Percentiles rank a stretch among this genome's conserved stretches.
These are phyloP conservation scores for Phortica okadai DNA, from an alignment of 2,888 invertebrate genomes.

Conservation along the genomic window DNA sequence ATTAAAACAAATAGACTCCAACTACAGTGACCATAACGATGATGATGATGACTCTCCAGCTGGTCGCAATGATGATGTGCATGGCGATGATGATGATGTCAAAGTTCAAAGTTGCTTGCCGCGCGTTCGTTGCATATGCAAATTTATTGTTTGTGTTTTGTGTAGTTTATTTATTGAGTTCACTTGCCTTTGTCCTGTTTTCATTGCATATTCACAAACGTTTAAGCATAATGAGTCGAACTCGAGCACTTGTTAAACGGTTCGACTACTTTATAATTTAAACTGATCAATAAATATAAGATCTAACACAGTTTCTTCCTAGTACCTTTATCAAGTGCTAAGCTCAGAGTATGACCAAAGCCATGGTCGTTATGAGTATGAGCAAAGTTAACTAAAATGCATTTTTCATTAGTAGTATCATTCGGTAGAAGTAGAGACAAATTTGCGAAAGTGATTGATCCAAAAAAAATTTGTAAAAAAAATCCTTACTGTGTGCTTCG, in stretches of 20 bases:
- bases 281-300: background rate
- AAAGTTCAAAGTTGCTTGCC: background rate
- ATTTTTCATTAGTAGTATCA: no score
- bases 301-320: no score
- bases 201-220: background rate
- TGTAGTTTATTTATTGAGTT: background rate
- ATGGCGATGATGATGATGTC: background rate
- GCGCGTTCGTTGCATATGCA: background rate
- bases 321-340: no score
- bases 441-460: no score
- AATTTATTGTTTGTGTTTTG: slow-evolving; percentile 13
- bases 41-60: background rate
- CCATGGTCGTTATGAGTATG: no score
- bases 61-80: background rate
- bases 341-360: no score
- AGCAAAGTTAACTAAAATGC: no score
- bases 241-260: background rate
- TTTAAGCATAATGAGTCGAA: background rate
- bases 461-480: no score
- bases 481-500: no score
- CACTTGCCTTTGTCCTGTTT: background rate
- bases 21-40: background rate
- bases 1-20: slow-evolving; percentile 41
- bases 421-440: no score
- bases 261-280: background rate